Evolutionary conservation across 2,113 vertebrate genomes (phyloP).

Genomic region (Atractosteus spatula): DNA sequence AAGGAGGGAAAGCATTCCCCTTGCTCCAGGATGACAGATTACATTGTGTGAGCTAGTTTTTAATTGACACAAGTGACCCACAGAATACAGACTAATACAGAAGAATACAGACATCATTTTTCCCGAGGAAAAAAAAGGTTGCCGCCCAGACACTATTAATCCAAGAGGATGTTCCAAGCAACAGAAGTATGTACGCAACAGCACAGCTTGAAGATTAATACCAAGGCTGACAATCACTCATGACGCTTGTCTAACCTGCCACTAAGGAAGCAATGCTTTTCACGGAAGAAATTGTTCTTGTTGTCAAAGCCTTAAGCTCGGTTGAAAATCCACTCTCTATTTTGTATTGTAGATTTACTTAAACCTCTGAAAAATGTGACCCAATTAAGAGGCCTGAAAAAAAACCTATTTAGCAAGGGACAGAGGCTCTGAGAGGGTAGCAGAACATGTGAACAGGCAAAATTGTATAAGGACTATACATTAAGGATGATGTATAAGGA

Average conservation of each 20-base stretch:
- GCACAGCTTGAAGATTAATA: too few relatives aligned
- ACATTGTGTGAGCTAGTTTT: neutral
- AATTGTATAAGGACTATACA: too few relatives aligned
- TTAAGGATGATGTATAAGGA: too few relatives aligned
- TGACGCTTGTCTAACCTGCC: too few relatives aligned
- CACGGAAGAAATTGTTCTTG: too few relatives aligned
- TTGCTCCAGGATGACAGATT: neutral
- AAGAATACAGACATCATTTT: neutral
- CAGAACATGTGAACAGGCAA: too few relatives aligned
- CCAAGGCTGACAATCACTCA: too few relatives aligned
- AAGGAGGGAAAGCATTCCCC: neutral
- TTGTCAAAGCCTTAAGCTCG: too few relatives aligned
- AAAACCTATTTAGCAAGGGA: neutral
- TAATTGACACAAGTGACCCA: neutral
- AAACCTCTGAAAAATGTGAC: neutral
- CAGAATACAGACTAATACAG: neutral
- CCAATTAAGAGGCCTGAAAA: neutral
- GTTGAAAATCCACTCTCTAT: too few relatives aligned
- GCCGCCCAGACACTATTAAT: slow-evolving; percentile 1
- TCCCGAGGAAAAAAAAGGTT: neutral
- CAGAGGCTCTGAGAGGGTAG: neutral
- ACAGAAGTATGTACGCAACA: neutral
- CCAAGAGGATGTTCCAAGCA: neutral
- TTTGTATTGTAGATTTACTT: neutral
- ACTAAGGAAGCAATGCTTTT: too few relatives aligned